These are phyloP conservation scores for Mimumesa dahlbomi DNA, from an alignment of 2,888 invertebrate species.

Conservation along the genomic window DNA sequence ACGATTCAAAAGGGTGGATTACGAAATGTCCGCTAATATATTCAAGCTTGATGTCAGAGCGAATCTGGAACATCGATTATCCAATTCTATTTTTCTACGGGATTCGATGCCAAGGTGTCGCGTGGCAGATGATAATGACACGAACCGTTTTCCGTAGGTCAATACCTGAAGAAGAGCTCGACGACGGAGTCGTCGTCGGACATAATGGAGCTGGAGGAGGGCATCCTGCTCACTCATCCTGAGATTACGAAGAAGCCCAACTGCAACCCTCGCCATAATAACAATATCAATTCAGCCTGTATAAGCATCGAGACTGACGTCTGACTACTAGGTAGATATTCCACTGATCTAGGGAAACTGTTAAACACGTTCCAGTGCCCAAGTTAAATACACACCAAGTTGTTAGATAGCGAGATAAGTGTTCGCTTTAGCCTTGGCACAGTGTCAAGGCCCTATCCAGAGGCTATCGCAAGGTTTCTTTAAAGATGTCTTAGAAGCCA, in stretches of 20 bases:
- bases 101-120: too few species aligned
- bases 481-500: too few species aligned
- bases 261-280: slow-evolving; percentile 88
- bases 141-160: slow-evolving; percentile 83
- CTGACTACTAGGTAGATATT: slow-evolving; percentile 93
- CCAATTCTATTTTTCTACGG: too few species aligned
- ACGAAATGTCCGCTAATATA: neutral
- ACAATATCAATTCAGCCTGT: slow-evolving; percentile 87
- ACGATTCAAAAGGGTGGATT: too few species aligned
- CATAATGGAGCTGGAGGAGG: slow-evolving; percentile 95
- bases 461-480: too few species aligned
- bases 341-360: too few species aligned
- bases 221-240: slow-evolving; percentile 86
- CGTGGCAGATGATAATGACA: too few species aligned
- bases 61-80: neutral
- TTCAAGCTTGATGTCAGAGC: neutral
- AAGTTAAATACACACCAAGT: too few species aligned
- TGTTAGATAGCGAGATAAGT: too few species aligned
- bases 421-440: too few species aligned
- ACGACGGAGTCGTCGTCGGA: slow-evolving; percentile 94
- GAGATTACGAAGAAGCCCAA: slow-evolving; percentile 86
- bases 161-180: slow-evolving; percentile 93
- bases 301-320: slow-evolving; percentile 97
- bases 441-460: too few species aligned
- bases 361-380: too few species aligned